Conservation (phyloP, 2,113 vertebrate species). For the Paraplagusia blochii region DNA sequence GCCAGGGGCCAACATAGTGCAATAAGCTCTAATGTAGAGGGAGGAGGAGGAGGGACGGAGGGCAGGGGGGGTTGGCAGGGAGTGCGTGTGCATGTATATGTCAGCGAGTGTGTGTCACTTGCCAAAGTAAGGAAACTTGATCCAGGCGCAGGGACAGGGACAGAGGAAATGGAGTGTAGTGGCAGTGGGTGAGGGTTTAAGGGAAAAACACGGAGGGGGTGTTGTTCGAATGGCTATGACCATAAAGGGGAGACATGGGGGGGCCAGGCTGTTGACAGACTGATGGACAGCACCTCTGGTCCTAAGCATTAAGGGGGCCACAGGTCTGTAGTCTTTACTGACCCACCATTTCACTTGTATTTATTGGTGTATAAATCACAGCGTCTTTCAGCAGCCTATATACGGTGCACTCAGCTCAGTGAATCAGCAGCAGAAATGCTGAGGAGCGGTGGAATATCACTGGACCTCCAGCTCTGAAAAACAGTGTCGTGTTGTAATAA, state of each 20-base stretch:
- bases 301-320: conserved; percentile 39
- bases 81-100: too few relatives aligned
- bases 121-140: conserved; percentile 55
- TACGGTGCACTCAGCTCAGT: conserved; percentile 5
- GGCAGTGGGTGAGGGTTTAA: conserved; percentile 33
- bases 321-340: conserved; percentile 19
- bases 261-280: conserved; percentile 59
- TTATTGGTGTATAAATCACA: conserved; percentile 50
- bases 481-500: conserved; percentile 23
- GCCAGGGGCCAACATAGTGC: conserved; percentile 27
- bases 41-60: background rate
- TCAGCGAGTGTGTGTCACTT: background rate
- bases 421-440: background rate
- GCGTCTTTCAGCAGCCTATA: conserved; percentile 9
- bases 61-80: background rate
- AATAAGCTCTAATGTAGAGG: conserved; percentile 15
- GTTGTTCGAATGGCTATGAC: conserved; percentile 48
- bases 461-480: background rate
- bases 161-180: conserved; percentile 32
- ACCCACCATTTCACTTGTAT: conserved; percentile 34
- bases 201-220: conserved; percentile 6
- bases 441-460: conserved; percentile 11
- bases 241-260: conserved; percentile 53
- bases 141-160: conserved; percentile 48
- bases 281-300: conserved; percentile 68